Evolutionary conservation across 2,113 vertebrate genomes (phyloP).

Genomic region (Galeopterus variegatus): DNA sequence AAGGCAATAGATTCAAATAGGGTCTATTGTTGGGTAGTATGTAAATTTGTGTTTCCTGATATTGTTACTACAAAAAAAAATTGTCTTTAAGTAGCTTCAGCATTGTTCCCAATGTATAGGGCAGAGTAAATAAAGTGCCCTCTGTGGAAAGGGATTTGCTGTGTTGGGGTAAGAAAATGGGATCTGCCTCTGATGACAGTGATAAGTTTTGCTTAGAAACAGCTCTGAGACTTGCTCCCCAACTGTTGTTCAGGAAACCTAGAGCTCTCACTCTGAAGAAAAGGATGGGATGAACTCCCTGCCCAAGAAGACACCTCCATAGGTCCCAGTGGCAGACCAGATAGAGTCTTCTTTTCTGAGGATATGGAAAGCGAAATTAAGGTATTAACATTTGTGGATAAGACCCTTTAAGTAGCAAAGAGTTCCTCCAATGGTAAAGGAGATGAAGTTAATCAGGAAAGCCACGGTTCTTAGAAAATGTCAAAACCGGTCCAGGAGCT

Average conservation of each 20-base stretch:
- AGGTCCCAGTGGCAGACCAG: not conserved
- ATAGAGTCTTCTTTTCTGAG: not conserved
- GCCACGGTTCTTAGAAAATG: not conserved
- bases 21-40: not conserved
- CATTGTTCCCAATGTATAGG: not conserved
- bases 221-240: not conserved
- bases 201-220: not conserved
- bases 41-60: not conserved
- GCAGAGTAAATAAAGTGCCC: not conserved
- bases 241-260: not conserved
- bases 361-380: not conserved
- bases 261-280: not conserved
- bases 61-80: not conserved
- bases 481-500: not conserved
- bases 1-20: conserved; percentile 12
- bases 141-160: not conserved
- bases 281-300: not conserved
- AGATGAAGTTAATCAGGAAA: not conserved
- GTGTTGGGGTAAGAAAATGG: accelerated
- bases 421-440: not conserved
- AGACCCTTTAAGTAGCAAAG: not conserved
- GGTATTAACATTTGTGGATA: not conserved
- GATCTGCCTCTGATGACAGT: not conserved
- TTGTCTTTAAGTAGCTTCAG: not conserved
- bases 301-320: not conserved